A percentile compares a stretch with the other conserved stretches of the same genome.
Conservation (phyloP, 2,113 vertebrate species). For the Dipodomys stephensi region DNA sequence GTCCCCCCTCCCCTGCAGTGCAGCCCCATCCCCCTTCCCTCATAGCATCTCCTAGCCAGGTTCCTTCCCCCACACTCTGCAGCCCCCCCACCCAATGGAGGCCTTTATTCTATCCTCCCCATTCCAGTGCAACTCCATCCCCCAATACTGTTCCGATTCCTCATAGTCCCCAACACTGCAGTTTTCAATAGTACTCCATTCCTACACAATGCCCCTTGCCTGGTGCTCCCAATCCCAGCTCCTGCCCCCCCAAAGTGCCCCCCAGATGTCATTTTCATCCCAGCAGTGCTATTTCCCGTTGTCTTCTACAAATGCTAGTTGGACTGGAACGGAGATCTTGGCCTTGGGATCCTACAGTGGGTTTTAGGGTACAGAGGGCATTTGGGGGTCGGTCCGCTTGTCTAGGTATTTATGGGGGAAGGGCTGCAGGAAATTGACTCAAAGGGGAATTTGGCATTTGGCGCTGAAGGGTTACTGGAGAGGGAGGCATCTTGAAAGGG, state of each 20-base stretch:
- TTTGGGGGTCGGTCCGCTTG: slow-evolving; percentile 77
- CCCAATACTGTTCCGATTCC: slow-evolving; percentile 31
- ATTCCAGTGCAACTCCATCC: slow-evolving; percentile 62
- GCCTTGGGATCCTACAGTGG: slow-evolving; percentile 65
- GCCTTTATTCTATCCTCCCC: slow-evolving; percentile 69
- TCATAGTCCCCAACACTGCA: slow-evolving; percentile 42
- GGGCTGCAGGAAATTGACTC: slow-evolving; percentile 71
- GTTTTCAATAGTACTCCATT: slow-evolving; percentile 52
- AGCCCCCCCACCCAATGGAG: slow-evolving; percentile 69
- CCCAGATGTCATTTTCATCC: slow-evolving; percentile 61
- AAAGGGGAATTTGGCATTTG: slow-evolving; percentile 50
- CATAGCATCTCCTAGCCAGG: slow-evolving; percentile 65
- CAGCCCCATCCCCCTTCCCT: slow-evolving; percentile 70
- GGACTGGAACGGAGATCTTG: slow-evolving; percentile 68
- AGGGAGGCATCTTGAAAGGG: slow-evolving; percentile 19
- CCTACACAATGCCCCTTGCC: slow-evolving; percentile 45
- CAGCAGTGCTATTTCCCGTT: slow-evolving; percentile 55
- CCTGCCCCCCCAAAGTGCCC: slow-evolving; percentile 23
- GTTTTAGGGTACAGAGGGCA: slow-evolving; percentile 77
- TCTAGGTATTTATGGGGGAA: slow-evolving; percentile 57
- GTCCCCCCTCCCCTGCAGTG: slow-evolving; percentile 68
- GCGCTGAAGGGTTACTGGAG: slow-evolving; percentile 34
- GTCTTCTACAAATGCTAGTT: slow-evolving; percentile 73
- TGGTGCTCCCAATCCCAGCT: not conserved
- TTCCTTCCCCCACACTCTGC: slow-evolving; percentile 75